Base-by-base conservation (phyloP, 2,113 vertebrate species). In the Lycocorax pyrrhopterus region DNA sequence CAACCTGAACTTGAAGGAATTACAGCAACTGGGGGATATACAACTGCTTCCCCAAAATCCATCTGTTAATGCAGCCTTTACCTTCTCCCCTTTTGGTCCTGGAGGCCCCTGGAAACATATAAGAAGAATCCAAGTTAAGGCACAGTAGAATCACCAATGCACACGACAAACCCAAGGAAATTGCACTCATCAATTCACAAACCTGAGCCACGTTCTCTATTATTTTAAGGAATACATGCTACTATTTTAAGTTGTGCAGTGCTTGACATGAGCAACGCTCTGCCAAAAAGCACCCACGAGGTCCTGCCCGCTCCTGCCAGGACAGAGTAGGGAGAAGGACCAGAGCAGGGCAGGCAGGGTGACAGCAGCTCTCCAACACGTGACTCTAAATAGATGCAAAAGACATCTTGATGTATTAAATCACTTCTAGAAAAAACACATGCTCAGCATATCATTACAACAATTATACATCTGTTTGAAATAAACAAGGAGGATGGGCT, bases 61-160 rank as follows among this genome's bases (percentile, higher is more conserved):
- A 32, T 0, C 1, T 1, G 1, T 66, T 66, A 84, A 67, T 19
- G 25, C 33, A 87, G 51, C 95, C 37, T 47, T 97, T 98, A 99
- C 99, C 98, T 99, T 99, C 93, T 99, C 99, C 88, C 99, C 99
- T 97, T 99, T 99, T 79, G 97, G 98, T 97, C 99, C 99, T 30
- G 97, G 97, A 89, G 97, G 98, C 95, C 99, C 99, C 99, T 99
- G 96, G 47, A 96, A 94, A 92, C 7, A 94, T 44, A 92, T 26
- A 56, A 91, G 92, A 59, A 92, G 93, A 93, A 93, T 64, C 52
- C 47, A 41, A 97, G 76, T 96, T 86, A 91, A 74, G 82, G 32
- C 78, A 46, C 7, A 55, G 26, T 19, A 82, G 53, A 79, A 64
- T 23, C 7, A 7, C 88, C 66, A 96, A 21, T 1, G 12, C 14